These are phyloP conservation scores for Pelusios castaneus DNA, from an alignment of 2,113 vertebrate genomes.

Conservation along the genomic window DNA sequence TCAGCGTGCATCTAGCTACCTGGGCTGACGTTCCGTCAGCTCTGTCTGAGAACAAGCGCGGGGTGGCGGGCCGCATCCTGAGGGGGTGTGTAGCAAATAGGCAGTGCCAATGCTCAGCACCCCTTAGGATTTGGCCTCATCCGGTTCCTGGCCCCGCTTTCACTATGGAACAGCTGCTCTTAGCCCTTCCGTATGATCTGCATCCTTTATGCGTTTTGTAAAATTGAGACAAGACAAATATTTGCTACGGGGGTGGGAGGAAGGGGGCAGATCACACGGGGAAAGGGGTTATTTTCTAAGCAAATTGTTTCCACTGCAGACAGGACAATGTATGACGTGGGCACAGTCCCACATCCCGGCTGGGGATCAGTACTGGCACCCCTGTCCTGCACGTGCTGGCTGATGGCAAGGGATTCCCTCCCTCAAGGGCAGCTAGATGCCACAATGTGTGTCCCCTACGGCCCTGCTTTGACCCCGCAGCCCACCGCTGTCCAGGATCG, in stretches of 20 bases:
- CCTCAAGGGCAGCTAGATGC: background rate
- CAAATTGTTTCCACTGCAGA: background rate
- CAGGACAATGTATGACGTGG: background rate
- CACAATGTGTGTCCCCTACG: background rate
- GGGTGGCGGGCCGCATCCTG: background rate
- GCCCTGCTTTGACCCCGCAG: background rate
- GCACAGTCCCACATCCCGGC: background rate
- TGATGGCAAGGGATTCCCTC: background rate
- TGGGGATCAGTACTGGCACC: background rate
- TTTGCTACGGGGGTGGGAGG: slow-evolving; percentile 5
- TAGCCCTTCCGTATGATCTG: slow-evolving; percentile 45
- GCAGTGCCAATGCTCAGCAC: background rate
- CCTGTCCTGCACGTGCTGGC: background rate
- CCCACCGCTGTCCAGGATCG: background rate
- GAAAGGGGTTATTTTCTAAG: background rate
- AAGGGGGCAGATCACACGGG: background rate
- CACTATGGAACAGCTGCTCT: background rate
- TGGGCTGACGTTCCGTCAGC: background rate
- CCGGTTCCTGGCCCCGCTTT: background rate
- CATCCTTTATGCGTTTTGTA: slow-evolving; percentile 62
- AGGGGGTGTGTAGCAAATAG: background rate
- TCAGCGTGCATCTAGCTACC: slow-evolving; percentile 53
- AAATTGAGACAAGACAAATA: background rate
- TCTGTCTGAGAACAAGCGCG: background rate
- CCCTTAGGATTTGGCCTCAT: background rate